Conservation (phyloP, 2,888 invertebrate genomes). For the Drosophila engyochracea region DNA sequence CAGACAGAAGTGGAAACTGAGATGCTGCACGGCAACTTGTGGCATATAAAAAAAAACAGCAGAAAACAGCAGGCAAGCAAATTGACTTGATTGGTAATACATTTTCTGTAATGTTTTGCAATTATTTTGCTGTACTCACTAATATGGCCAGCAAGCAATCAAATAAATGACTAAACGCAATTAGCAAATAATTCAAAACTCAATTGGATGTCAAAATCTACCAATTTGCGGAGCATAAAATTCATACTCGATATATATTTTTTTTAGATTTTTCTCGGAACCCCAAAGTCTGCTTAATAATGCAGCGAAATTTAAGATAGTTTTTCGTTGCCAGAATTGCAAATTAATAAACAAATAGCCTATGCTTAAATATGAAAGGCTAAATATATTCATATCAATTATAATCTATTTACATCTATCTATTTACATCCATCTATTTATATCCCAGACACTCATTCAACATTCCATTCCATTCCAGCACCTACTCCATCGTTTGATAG, state of each 20-base stretch:
- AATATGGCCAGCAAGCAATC: neutral
- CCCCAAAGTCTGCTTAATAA: neutral
- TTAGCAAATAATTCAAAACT: too few relatives aligned
- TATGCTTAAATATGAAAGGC: neutral
- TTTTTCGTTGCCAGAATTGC: neutral
- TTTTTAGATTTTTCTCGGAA: neutral
- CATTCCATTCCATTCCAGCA: neutral
- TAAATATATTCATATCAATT: neutral
- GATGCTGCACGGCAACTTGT: neutral
- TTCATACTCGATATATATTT: too few relatives aligned
- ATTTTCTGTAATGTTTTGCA: neutral
- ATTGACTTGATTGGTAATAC: neutral
- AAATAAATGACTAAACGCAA: too few relatives aligned
- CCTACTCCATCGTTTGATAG: neutral
- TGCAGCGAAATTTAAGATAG: neutral
- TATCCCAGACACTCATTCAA: neutral
- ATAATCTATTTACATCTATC: too few relatives aligned
- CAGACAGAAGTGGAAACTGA: neutral
- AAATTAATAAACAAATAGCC: neutral
- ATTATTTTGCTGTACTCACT: neutral
- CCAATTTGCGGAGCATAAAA: too few relatives aligned
- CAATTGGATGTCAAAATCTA: too few relatives aligned
- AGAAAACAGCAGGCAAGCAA: neutral
- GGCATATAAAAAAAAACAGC: neutral
- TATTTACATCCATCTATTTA: neutral